These are phyloP conservation scores for Anthoptus insignis DNA, from an alignment of 2,888 invertebrate species.

Conservation along the genomic window DNA sequence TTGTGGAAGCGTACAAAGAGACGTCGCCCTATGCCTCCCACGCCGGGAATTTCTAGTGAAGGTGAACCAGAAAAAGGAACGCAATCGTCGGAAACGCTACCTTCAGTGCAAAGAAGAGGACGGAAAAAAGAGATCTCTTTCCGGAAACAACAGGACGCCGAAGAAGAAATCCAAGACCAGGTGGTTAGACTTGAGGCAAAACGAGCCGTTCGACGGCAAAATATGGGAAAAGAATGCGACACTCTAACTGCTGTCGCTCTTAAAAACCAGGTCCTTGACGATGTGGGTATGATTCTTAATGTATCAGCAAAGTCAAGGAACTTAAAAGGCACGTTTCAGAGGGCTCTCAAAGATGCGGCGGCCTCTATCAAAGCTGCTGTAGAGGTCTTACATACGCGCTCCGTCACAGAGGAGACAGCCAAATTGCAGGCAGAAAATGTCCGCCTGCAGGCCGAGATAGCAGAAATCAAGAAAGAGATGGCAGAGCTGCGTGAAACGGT, in stretches of 20 bases:
- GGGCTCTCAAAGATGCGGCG: conserved; percentile 23
- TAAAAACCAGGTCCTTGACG: conserved; percentile 3
- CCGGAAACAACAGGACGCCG: not conserved
- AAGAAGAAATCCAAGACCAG: not conserved
- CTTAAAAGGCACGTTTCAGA: conserved; percentile 18
- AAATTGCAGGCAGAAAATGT: not conserved
- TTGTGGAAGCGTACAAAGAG: not conserved
- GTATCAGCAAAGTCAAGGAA: conserved; percentile 22
- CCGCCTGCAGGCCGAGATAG: not conserved
- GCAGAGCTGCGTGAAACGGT: too few species aligned
- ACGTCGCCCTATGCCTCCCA: not conserved
- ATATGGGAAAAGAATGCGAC: not conserved
- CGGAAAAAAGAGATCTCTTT: too few species aligned
- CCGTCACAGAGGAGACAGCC: conserved; percentile 11
- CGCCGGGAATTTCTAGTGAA: not conserved
- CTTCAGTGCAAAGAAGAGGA: not conserved
- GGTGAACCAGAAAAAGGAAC: not conserved
- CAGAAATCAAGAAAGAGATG: not conserved
- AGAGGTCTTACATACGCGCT: not conserved
- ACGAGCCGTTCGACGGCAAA: not conserved
- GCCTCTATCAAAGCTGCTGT: conserved; percentile 10
- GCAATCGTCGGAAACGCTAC: too few species aligned
- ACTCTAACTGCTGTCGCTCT: conserved; percentile 7
- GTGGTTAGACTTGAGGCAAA: not conserved
- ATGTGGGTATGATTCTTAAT: conserved; percentile 13